These are phyloP conservation scores for Hydropsyche tenuis DNA, from an alignment of 1,140 invertebrate species.

Conservation along the genomic window DNA sequence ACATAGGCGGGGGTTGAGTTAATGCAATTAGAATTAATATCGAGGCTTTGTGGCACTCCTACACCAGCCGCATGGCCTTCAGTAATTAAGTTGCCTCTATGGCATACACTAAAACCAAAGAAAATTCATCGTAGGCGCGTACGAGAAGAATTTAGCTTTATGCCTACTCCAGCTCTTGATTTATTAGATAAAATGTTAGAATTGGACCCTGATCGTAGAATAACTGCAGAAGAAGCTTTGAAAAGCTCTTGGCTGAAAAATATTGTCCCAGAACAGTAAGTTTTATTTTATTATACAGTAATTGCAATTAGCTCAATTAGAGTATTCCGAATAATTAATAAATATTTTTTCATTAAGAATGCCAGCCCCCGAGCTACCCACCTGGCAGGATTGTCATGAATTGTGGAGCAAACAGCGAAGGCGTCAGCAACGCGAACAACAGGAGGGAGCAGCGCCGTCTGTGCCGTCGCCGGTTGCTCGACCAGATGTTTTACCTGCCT, in stretches of 20 bases:
- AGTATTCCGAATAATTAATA: no score
- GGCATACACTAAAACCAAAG: constrained; percentile 91
- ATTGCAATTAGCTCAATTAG: no score
- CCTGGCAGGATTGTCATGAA: constrained; percentile 99
- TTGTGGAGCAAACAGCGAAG: constrained; percentile 96
- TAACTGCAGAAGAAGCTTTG: constrained; percentile 93
- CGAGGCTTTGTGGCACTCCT: constrained; percentile 93
- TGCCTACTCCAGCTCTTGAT: constrained; percentile 89
- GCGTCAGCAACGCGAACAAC: constrained; percentile 79
- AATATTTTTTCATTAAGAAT: constrained; percentile 67
- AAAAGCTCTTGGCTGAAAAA: constrained; percentile 94
- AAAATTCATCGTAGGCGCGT: constrained; percentile 87
- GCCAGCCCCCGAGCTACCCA: constrained; percentile 83
- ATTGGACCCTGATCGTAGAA: constrained; percentile 91
- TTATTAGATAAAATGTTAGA: constrained; percentile 96
- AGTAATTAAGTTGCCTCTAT: constrained; percentile 93
- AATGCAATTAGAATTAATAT: constrained; percentile 94
- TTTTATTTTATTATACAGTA: constrained; percentile 50
- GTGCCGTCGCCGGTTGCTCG: constrained; percentile 36
- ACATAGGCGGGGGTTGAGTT: constrained; percentile 94
- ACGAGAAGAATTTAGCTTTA: constrained; percentile 90
- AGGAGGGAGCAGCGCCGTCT: constrained; percentile 64
- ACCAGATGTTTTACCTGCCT: constrained; percentile 38
- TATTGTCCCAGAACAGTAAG: constrained; percentile 89
- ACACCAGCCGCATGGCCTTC: constrained; percentile 97